Base-by-base conservation (phyloP, 1,140 invertebrate genomes). In the Brachionus sp. region DNA sequence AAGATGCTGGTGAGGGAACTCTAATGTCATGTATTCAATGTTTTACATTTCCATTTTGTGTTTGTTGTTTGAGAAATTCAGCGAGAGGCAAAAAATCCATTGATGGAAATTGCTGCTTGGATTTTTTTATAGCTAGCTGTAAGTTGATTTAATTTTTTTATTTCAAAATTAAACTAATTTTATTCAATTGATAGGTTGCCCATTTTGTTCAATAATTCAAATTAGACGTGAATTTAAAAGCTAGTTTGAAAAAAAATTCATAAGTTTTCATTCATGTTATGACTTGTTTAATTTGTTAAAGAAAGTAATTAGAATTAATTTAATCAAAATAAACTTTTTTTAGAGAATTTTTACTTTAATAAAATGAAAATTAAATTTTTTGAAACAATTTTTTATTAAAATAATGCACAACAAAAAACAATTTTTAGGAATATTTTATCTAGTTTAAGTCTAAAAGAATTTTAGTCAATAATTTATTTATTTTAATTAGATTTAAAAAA, bases 191-290 rank as follows among this genome's bases (percentile, higher is more conserved):
- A 29, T 19, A 80, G 77, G 33, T 37, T 80, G 50, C 25, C 77
- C 77, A 23, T 80, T 50, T 66, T 80, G 77, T 66, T 33, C 50
- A 19, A 19, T 66, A 13, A 80, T 80, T 62, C 77, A 80, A 62
- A 29, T 80, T 2, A 80, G 57, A 66, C 19, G 77, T 35, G 77
- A 80, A 80, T 80, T 80, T 80, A 25, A 12, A 25, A 46, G 6
- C 25, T 78, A 78, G 29, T 25, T 57, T 9, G 12, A 35, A 35
- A n/a, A 29, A 29, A 29, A 2, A 2, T 29, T 29, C 29, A 29
- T 29, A 29, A 29, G 1, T 29, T 29, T 29, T 3, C 29, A 29
- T 29, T 29, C 29, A 29, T 29, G 1, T 29, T 29, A 3, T 29
- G 3, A 29, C 3, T 29, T 29, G 29, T 29, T 29, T 2, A 29